Conservation (phyloP, 2,797 vertebrate species). For the Trachops cirrhosus region DNA sequence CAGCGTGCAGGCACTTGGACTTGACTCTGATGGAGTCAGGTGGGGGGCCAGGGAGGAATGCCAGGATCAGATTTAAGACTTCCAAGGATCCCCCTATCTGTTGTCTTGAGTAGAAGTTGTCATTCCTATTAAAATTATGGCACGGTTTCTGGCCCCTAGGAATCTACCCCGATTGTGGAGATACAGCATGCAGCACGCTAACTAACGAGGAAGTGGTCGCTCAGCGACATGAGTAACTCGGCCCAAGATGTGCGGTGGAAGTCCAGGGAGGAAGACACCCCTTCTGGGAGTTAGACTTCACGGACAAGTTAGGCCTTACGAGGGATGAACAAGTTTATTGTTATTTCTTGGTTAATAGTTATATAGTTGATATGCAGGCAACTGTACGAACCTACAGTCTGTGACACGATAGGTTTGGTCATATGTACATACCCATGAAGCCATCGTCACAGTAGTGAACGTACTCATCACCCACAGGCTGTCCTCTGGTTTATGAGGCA, state of each 20-base stretch:
- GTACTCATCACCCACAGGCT: not conserved
- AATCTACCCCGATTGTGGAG: conserved; percentile 53
- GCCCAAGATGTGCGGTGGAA: not conserved
- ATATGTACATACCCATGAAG: not conserved
- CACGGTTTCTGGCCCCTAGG: conserved; percentile 58
- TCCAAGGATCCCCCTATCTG: not conserved
- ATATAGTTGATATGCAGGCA: not conserved
- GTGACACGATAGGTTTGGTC: not conserved
- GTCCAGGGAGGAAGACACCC: not conserved
- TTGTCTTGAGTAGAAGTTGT: not conserved
- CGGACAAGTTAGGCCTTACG: not conserved
- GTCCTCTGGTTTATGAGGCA: not conserved
- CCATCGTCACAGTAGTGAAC: not conserved
- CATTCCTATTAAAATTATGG: not conserved
- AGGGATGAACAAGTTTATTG: not conserved
- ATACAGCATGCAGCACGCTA: conserved; percentile 24
- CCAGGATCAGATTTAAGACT: not conserved
- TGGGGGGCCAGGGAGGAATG: not conserved
- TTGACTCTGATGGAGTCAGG: not conserved
- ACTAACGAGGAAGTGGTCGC: conserved; percentile 39
- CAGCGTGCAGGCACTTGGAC: not conserved
- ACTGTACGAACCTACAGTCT: not conserved
- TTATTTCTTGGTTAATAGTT: not conserved
- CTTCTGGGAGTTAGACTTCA: not conserved
- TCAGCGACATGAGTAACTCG: not conserved